Evolutionary conservation across 2,888 invertebrate genomes (phyloP).

Genomic region (Rhogogaster chlorosoma): DNA sequence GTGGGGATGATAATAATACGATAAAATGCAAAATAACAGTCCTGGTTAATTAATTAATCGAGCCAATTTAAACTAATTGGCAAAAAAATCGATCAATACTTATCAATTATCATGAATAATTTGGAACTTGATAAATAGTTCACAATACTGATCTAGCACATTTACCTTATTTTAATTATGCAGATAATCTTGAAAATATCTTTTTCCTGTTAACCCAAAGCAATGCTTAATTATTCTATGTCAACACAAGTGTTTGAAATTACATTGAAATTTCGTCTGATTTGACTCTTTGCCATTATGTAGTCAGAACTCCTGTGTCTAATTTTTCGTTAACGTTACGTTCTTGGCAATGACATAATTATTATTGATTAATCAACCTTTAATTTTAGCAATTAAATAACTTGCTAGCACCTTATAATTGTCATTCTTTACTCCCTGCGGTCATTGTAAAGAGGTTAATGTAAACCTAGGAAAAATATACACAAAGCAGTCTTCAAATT

Average conservation of each 20-base stretch:
- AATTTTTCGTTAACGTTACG: not conserved
- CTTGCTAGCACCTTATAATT: conserved; percentile 41
- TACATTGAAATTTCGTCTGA: not conserved
- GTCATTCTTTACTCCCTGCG: conserved; percentile 47
- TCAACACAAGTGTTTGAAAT: conserved; percentile 4
- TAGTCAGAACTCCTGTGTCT: not conserved
- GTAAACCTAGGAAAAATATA: conserved; percentile 20
- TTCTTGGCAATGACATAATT: not conserved
- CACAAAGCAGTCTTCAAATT: conserved; percentile 36
- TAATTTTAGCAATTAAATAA: conserved; percentile 21
- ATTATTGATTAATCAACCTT: not conserved
- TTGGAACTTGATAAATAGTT: conserved; percentile 1
- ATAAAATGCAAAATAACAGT: conserved; percentile 46
- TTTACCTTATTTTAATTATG: conserved; percentile 24
- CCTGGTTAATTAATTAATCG: conserved; percentile 26
- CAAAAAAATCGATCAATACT: conserved; percentile 35
- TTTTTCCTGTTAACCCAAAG: not conserved
- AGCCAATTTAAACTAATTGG: not conserved
- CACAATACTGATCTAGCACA: conserved; percentile 32
- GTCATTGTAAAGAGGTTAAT: conserved; percentile 18
- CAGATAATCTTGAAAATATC: conserved; percentile 5
- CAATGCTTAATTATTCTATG: conserved; percentile 18
- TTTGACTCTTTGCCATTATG: conserved; percentile 11
- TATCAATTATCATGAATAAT: not conserved
- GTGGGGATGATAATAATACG: not conserved